These are phyloP conservation scores for Drosophila baimaii DNA, from an alignment of 1,140 invertebrate genomes.

Conservation along the genomic window DNA sequence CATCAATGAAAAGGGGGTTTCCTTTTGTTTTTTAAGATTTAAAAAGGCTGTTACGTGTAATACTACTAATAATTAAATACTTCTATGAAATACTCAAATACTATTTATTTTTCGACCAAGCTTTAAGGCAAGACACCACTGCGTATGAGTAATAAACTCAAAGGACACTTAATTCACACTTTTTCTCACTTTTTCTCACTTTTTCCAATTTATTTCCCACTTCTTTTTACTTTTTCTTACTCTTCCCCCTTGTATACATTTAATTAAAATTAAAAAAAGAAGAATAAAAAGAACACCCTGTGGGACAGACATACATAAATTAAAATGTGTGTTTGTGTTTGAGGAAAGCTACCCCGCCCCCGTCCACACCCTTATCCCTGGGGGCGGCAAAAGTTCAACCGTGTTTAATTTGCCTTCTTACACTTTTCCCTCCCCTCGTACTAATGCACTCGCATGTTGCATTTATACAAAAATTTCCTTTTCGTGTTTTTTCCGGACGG, in stretches of 20 bases:
- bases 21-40: no score
- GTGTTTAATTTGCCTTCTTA: conserved; percentile 60
- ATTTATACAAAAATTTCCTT: conserved; percentile 55
- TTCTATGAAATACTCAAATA: no score
- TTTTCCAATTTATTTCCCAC: background rate
- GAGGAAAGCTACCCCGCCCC: background rate
- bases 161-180: background rate
- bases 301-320: conserved; percentile 50
- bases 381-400: conserved; percentile 38
- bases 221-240: background rate
- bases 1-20: no score
- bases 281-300: conserved; percentile 10
- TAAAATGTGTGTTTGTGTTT: conserved; percentile 22
- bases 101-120: no score
- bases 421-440: conserved; percentile 3
- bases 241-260: background rate
- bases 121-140: background rate
- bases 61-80: no score
- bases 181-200: background rate
- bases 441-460: conserved; percentile 51
- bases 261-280: conserved; percentile 9
- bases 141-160: background rate
- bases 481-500: conserved; percentile 17
- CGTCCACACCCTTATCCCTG: background rate
- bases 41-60: no score